Percentiles rank a stretch among this genome's conserved stretches.
Conservation (phyloP, 1,140 invertebrate species). For the Drosophila malerkotliana region DNA sequence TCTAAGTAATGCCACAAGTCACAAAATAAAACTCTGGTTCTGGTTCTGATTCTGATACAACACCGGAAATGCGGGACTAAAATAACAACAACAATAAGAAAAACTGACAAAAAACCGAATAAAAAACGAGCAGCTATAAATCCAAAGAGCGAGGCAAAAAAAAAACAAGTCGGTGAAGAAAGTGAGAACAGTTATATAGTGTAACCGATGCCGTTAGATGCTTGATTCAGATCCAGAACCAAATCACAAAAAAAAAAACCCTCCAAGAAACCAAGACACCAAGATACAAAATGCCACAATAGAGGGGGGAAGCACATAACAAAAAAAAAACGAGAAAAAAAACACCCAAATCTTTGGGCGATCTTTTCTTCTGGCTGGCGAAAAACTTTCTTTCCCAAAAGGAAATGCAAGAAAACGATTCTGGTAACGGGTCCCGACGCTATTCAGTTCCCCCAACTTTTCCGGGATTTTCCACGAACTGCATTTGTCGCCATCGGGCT, state of each 20-base stretch:
- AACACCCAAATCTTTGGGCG: constrained; percentile 37
- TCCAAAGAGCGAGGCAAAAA: constrained; percentile 50
- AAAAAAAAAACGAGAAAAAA: constrained; percentile 3
- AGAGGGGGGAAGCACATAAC: constrained; percentile 9
- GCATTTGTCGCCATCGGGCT: constrained; percentile 66
- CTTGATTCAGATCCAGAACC: constrained; percentile 44
- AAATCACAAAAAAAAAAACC: constrained; percentile 44
- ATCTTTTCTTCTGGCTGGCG: constrained; percentile 27
- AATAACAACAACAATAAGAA: constrained; percentile 12
- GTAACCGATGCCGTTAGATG: constrained; percentile 83
- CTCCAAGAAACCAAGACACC: constrained; percentile 16
- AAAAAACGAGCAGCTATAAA: constrained; percentile 51
- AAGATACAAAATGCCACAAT: constrained; percentile 22
- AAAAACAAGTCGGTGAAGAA: constrained; percentile 57
- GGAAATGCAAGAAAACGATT: constrained; percentile 50
- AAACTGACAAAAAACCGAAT: constrained; percentile 22
- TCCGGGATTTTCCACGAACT: constrained; percentile 13
- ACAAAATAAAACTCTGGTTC: constrained; percentile 14
- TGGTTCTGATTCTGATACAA: constrained; percentile 32
- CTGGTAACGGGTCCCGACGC: constrained; percentile 23
- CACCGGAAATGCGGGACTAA: constrained; percentile 70
- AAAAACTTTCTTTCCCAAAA: constrained; percentile 66
- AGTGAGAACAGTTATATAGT: constrained; percentile 83
- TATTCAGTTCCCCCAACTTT: background rate
- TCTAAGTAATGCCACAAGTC: constrained; percentile 53